These are phyloP conservation scores for Lottia scabra DNA, from an alignment of 2,888 invertebrate species.

Conservation along the genomic window DNA sequence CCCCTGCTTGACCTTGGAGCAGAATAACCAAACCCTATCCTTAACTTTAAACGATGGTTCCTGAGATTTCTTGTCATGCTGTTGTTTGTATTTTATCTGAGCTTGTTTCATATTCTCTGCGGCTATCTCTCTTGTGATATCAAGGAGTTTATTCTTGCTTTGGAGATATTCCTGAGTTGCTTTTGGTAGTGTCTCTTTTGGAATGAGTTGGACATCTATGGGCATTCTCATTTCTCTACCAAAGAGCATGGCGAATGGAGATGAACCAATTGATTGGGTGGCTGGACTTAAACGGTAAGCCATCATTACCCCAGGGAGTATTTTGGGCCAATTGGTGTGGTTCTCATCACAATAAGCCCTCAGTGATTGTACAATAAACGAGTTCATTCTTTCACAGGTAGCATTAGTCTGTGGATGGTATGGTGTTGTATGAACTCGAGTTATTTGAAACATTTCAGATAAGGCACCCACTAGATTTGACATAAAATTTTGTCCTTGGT, in stretches of 20 bases:
- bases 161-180: not conserved
- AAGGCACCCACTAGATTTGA: constrained; percentile 18
- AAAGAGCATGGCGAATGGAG: constrained; percentile 16
- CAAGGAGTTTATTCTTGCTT: not conserved
- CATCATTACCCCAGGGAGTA: constrained; percentile 14
- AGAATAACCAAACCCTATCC: constrained; percentile 3
- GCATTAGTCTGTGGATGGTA: constrained; percentile 16
- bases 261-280: constrained; percentile 9
- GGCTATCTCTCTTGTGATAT: constrained; percentile 4
- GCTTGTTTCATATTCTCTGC: not conserved
- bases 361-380: constrained; percentile 8
- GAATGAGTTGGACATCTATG: not conserved
- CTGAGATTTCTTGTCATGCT: constrained; percentile 11
- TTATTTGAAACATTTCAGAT: constrained; percentile 12
- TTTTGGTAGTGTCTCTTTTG: not conserved
- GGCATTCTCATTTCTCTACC: constrained; percentile 13
- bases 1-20: not conserved
- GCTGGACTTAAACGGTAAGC: constrained; percentile 11
- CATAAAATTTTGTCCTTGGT: constrained; percentile 30
- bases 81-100: constrained; percentile 1
- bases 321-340: constrained; percentile 2
- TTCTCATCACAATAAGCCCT: constrained; percentile 6
- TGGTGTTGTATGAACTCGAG: not conserved
- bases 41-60: constrained; percentile 3
- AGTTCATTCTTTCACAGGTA: constrained; percentile 13